These are phyloP conservation scores for Antechinus stuartii DNA, from an alignment of 2,113 vertebrate genomes.

Conservation along the genomic window DNA sequence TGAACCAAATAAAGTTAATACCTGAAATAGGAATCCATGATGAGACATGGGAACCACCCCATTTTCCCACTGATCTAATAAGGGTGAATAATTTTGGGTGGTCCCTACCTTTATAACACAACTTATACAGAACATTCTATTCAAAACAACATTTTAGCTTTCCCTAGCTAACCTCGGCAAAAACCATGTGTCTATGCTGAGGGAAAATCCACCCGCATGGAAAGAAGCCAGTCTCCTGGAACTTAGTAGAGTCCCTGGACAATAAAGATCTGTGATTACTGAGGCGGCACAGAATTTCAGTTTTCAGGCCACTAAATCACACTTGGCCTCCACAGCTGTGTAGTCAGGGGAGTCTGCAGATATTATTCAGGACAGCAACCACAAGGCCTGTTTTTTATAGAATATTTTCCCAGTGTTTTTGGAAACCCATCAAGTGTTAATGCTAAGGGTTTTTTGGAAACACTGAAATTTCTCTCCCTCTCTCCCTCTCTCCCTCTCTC, in stretches of 20 bases:
- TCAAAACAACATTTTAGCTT: constrained; percentile 21
- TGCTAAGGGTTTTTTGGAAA: constrained; percentile 43
- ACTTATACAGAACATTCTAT: constrained; percentile 43
- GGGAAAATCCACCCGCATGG: neutral
- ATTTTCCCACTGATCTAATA: constrained; percentile 12
- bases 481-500: neutral
- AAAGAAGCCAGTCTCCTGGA: constrained; percentile 33
- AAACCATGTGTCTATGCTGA: constrained; percentile 45
- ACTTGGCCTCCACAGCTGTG: constrained; percentile 37
- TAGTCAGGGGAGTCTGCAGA: constrained; percentile 32
- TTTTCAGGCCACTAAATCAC: constrained; percentile 50
- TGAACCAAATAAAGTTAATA: constrained; percentile 47
- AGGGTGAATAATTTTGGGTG: constrained; percentile 23
- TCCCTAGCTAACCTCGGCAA: neutral
- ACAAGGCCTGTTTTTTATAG: constrained; percentile 42
- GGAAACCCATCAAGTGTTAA: constrained; percentile 47
- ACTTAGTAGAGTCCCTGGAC: constrained; percentile 2
- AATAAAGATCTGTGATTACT: constrained; percentile 35
- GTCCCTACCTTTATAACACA: constrained; percentile 48
- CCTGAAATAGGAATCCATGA: constrained; percentile 6
- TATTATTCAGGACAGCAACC: constrained; percentile 43
- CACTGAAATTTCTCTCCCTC: constrained; percentile 7
- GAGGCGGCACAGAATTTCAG: constrained; percentile 12
- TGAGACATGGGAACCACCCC: constrained; percentile 29
- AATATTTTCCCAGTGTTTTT: constrained; percentile 51